phyloP scores from a whole-genome alignment of 1,140 invertebrate genomes.

The Zaprionus capensis region DNA sequence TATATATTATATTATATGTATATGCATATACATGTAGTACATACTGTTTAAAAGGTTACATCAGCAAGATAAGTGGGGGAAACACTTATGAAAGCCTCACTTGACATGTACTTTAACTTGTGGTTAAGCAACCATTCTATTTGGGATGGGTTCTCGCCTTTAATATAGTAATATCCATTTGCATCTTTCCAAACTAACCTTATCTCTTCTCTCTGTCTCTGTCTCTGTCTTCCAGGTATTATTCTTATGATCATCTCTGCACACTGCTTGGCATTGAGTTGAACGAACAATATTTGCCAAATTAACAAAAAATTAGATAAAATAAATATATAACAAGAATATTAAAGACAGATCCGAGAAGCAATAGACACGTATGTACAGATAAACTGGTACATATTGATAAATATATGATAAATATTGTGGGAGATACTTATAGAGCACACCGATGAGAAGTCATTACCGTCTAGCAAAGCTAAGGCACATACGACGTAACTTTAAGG shows the following conservation, averaged over 20 bases:
- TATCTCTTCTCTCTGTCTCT: neutral
- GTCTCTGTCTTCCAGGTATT: constrained; percentile 24
- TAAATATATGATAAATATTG: neutral
- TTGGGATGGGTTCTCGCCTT: neutral
- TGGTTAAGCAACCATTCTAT: neutral
- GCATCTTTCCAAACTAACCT: neutral
- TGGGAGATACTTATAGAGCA: constrained; percentile 5
- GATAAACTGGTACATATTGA: neutral
- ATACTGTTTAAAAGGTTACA: too few relatives aligned
- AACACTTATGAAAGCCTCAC: neutral
- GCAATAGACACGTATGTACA: constrained; percentile 4
- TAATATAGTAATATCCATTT: neutral
- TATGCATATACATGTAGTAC: too few relatives aligned
- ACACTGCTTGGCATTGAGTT: constrained; percentile 29
- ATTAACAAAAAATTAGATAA: neutral
- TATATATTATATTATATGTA: too few relatives aligned
- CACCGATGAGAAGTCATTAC: constrained; percentile 16
- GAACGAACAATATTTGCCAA: constrained; percentile 25
- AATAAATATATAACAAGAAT: neutral
- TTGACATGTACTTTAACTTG: neutral
- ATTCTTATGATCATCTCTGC: constrained; percentile 34
- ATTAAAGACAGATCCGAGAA: constrained; percentile 12
- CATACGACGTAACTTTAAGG: constrained; percentile 7
- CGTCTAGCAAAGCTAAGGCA: constrained; percentile 8
- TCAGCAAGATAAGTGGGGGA: too few relatives aligned